Evolutionary conservation across 2,113 vertebrate genomes (phyloP).

Genomic region (Benitochromis conjunctus): DNA sequence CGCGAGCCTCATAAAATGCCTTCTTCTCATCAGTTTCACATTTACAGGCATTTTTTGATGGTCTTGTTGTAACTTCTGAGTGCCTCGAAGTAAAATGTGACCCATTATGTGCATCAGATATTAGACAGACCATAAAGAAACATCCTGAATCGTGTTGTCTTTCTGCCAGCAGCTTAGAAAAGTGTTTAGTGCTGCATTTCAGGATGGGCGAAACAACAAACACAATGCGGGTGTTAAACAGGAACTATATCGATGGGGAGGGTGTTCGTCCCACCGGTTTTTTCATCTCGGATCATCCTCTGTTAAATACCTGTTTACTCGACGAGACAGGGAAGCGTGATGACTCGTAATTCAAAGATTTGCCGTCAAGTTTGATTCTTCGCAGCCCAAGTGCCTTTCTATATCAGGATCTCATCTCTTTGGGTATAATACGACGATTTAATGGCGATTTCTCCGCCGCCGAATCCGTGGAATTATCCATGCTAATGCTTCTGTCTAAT

Average conservation of each 20-base stretch:
- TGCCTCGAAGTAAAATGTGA: background rate
- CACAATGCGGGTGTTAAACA: background rate
- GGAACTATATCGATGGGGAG: background rate
- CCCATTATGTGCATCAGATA: background rate
- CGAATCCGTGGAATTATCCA: slow-evolving; percentile 72
- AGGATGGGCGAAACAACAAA: background rate
- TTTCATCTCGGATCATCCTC: slow-evolving; percentile 1
- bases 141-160: background rate
- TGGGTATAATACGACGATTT: slow-evolving; percentile 68
- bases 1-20: background rate
- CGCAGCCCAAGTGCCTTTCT: slow-evolving; percentile 19
- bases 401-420: slow-evolving; percentile 72
- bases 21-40: background rate
- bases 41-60: background rate
- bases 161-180: background rate
- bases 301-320: slow-evolving; percentile 63
- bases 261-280: background rate
- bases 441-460: slow-evolving; percentile 67
- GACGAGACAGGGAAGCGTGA: slow-evolving; percentile 22
- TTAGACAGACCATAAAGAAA: background rate
- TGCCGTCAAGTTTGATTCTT: slow-evolving; percentile 49
- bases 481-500: slow-evolving; percentile 75
- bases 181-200: background rate
- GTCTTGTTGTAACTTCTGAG: background rate
- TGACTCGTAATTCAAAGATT: slow-evolving; percentile 66